Base-by-base conservation (phyloP, 1,140 invertebrate species). In the Laupala kohalensis region DNA sequence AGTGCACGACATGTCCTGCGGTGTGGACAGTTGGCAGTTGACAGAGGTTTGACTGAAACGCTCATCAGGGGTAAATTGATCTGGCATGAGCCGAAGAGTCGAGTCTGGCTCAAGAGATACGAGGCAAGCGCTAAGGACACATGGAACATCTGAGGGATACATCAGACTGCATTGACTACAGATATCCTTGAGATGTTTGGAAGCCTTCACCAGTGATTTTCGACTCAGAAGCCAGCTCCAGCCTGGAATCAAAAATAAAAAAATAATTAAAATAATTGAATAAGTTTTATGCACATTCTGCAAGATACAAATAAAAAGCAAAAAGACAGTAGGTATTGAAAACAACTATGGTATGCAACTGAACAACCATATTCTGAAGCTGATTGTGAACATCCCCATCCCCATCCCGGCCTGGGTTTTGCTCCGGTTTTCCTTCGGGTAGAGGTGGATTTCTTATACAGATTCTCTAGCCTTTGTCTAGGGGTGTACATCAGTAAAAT, bases 101-200 rank as follows among this genome's bases (percentile, higher is more conserved):
- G 94, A 90, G 80, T 99, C 97, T 24, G 96, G 92, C 81, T 99
- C 97, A 25, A 98, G 86, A 69, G 96, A 98, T 15, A 99, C 94
- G 23, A 99, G 86, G 82, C 97, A 99, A 23, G 97, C 98, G 75
- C 95, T 97, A 63, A 99, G 85, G 73, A 99, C 95, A 78, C 91
- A 92, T 0, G 96, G 96, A 69, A 89, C 88, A 64, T 90, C 90
- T 66, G 84, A 83, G 4, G 92, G 91, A 80, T 92, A 92, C 76
- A 94, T 84, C 66, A 94, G 83, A 37, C 86, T 86, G 81, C 96
- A 99, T 78, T 94, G 92, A 66, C 87, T 86, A 81, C 96, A 99
- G 76, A 95, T 89, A 73, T 97, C 94, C 78, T 92, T 92, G 70
- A 98, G 83, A 78, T 92, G 88, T 77, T 91, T 91, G 67, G 94